These are phyloP conservation scores for Rhinoptilus africanus DNA, from an alignment of 2,113 vertebrate species.

Conservation along the genomic window DNA sequence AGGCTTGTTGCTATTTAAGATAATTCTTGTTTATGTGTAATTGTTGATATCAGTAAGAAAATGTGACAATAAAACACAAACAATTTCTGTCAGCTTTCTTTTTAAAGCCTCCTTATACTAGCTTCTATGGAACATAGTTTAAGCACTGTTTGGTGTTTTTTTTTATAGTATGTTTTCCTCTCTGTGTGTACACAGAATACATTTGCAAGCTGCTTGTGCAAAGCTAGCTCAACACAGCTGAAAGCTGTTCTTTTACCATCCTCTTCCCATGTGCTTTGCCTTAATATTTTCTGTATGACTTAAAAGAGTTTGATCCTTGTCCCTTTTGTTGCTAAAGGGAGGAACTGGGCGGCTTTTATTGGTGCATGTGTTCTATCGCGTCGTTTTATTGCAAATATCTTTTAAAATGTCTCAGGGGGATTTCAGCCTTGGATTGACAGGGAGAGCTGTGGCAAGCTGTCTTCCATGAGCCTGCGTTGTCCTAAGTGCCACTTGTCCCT, in stretches of 20 bases:
- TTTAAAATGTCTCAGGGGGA: background rate
- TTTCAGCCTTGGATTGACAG: background rate
- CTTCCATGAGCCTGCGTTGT: background rate
- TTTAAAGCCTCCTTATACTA: background rate
- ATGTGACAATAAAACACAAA: background rate
- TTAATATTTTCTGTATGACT: background rate
- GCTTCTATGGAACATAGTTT: background rate
- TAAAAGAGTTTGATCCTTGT: background rate
- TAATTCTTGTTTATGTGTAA: background rate
- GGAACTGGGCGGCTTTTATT: background rate
- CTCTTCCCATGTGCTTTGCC: background rate
- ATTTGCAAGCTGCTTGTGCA: background rate
- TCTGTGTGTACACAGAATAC: background rate
- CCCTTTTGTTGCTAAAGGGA: background rate
- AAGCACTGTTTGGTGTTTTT: background rate
- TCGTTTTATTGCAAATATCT: background rate
- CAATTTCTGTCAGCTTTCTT: background rate
- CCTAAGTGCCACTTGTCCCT: background rate
- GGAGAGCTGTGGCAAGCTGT: background rate
- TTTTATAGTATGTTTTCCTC: background rate
- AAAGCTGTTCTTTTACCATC: background rate
- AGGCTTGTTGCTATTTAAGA: background rate
- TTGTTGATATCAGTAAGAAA: background rate
- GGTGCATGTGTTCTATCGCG: background rate
- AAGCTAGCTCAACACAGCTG: background rate